Base-by-base conservation (phyloP, 2,113 vertebrate species). In the Aegypius monachus region DNA sequence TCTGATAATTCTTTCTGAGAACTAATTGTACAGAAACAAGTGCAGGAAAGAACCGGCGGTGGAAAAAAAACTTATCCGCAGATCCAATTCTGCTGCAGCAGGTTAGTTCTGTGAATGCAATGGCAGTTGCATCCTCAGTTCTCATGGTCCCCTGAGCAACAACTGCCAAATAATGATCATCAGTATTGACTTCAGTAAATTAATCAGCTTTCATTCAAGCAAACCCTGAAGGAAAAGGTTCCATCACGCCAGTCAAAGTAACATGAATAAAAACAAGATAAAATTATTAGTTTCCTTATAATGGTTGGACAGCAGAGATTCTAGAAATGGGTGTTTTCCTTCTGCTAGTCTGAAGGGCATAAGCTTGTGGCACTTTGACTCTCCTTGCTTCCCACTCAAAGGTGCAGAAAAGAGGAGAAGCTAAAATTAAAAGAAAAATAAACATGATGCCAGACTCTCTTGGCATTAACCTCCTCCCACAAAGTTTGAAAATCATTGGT, bases 401-500 rank as follows among this genome's bases (percentile, higher is more conserved):
- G 74, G 58, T n/a, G 50, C 16, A 50, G 63, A 82, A 73, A 53
- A 92, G 67, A 81, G 55, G 67, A 81, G 59, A 81, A 72, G 21
- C 27, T 86, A 90, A 74, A 93, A 73, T 73, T 52, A 5, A 38
- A 86, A 66, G 74, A 82, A 82, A 91, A 78, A 77, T 32, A 77
- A 95, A 81, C 68, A 86, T 26, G 32, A 82, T 94, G 63, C 95
- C 74, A 88, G 85, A 83, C 71, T 81, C 34, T 75, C 81, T 72
- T 80, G 78, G 73, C 80, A 82, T 70, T 91, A 90, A 93, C 71
- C 66, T 88, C 48, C 62, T 91, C 92, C 87, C 79, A 91, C 73
- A 67, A 94, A 85, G 78, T 75, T 68, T 75, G 87, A 94, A 95
- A 96, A 95, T 92, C 65, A 95, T 53, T 96, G 87, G 62, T 94